These are phyloP conservation scores for Sisor rabdophorus DNA, from an alignment of 2,113 vertebrate species.

Conservation along the genomic window DNA sequence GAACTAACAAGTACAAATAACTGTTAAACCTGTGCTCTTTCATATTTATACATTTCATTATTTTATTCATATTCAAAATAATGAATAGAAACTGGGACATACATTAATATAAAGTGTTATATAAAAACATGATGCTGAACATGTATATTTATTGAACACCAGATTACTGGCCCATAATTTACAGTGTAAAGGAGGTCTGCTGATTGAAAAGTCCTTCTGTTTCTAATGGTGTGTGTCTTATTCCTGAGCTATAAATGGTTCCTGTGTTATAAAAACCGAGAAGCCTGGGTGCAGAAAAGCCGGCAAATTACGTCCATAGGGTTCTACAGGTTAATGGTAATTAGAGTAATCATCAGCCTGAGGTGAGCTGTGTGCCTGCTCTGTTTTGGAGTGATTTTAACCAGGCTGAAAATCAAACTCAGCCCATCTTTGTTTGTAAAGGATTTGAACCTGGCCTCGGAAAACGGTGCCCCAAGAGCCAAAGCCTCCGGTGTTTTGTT, in stretches of 20 bases:
- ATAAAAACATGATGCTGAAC: background rate
- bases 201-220: slow-evolving; percentile 1
- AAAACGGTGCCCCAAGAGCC: slow-evolving; percentile 18
- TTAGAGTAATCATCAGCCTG: slow-evolving; percentile 42
- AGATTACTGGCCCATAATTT: background rate
- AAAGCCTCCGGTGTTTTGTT: slow-evolving; percentile 13
- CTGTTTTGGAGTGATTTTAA: slow-evolving; percentile 37
- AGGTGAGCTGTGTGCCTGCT: slow-evolving; percentile 38
- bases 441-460: slow-evolving; percentile 38
- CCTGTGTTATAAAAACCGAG: slow-evolving; percentile 17
- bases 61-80: no score
- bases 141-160: background rate
- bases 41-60: no score
- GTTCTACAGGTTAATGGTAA: slow-evolving; percentile 36
- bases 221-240: background rate
- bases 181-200: background rate
- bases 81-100: background rate
- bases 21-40: no score
- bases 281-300: background rate
- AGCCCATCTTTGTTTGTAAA: slow-evolving; percentile 45
- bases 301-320: background rate
- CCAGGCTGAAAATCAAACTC: slow-evolving; percentile 45
- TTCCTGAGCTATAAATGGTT: slow-evolving; percentile 20
- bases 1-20: no score
- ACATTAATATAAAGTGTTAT: no score